Evolutionary conservation across 2,888 invertebrate genomes (phyloP).

Genomic region (Hirtodrosophila histrioides): DNA sequence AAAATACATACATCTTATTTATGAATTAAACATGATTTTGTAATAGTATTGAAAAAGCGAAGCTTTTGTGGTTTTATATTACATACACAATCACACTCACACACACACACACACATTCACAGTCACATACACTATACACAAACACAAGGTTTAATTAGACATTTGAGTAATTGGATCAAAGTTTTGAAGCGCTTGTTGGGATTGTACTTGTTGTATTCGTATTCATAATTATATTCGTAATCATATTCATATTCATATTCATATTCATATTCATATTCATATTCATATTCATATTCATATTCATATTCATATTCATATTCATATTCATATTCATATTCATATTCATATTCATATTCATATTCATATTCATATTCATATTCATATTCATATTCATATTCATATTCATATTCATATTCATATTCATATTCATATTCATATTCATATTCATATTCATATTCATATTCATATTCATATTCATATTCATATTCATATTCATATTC

Average conservation of each 20-base stretch:
- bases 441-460: conserved; percentile 8
- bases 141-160: conserved; percentile 18
- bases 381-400: conserved; percentile 24
- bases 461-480: conserved; percentile 13
- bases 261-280: conserved; percentile 31
- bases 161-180: conserved; percentile 31
- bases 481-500: conserved; percentile 26
- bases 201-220: conserved; percentile 29
- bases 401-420: conserved; percentile 1
- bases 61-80: conserved; percentile 40
- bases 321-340: conserved; percentile 27
- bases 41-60: conserved; percentile 32
- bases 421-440: conserved; percentile 31
- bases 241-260: conserved; percentile 1
- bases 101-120: conserved; percentile 12
- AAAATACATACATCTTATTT: conserved; percentile 35
- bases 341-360: neutral
- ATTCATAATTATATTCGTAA: too few species aligned
- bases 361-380: conserved; percentile 23
- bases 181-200: conserved; percentile 48
- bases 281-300: conserved; percentile 6
- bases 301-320: conserved; percentile 14
- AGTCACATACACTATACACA: conserved; percentile 14
- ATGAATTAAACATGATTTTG: conserved; percentile 24
- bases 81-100: conserved; percentile 27